phyloP scores from a whole-genome alignment of 2,888 invertebrate genomes.

The Eumacrocentrus americanus region DNA sequence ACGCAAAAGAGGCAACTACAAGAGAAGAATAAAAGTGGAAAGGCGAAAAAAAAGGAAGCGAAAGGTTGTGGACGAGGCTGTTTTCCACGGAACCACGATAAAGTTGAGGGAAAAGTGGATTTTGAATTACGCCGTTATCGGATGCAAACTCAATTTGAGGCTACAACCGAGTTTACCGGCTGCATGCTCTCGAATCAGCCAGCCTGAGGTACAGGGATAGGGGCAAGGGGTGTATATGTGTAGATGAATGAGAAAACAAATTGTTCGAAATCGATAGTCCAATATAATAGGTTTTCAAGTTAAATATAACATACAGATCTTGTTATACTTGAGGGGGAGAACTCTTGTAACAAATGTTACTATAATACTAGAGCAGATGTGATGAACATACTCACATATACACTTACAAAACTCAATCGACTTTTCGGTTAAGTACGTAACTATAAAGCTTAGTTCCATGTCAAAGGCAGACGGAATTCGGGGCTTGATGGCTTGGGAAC shows the following conservation, averaged over 20 bases:
- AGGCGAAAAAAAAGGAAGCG: constrained; percentile 11
- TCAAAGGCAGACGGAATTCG: neutral
- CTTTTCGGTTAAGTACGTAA: neutral
- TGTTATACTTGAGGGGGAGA: neutral
- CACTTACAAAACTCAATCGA: too few relatives aligned
- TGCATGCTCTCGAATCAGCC: constrained; percentile 17
- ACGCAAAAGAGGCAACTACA: constrained; percentile 23
- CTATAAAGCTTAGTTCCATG: neutral
- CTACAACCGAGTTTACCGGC: constrained; percentile 29
- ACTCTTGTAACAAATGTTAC: neutral
- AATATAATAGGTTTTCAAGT: constrained; percentile 2
- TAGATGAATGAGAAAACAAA: constrained; percentile 8
- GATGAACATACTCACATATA: neutral
- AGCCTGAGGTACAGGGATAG: neutral
- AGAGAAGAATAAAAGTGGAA: constrained; percentile 21
- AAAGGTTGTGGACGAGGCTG: constrained; percentile 28
- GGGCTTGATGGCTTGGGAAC: neutral
- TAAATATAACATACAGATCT: neutral
- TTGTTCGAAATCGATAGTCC: constrained; percentile 4
- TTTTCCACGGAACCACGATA: constrained; percentile 33
- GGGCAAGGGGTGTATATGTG: neutral
- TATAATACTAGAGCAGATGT: neutral
- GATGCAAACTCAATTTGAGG: constrained; percentile 38
- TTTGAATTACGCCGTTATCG: constrained; percentile 36
- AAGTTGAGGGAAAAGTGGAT: constrained; percentile 38